A percentile compares a stretch with the other conserved stretches of the same genome.
Evolutionary conservation across 1,140 invertebrate genomes (phyloP).

Genomic region (Nilaparvata lugens): DNA sequence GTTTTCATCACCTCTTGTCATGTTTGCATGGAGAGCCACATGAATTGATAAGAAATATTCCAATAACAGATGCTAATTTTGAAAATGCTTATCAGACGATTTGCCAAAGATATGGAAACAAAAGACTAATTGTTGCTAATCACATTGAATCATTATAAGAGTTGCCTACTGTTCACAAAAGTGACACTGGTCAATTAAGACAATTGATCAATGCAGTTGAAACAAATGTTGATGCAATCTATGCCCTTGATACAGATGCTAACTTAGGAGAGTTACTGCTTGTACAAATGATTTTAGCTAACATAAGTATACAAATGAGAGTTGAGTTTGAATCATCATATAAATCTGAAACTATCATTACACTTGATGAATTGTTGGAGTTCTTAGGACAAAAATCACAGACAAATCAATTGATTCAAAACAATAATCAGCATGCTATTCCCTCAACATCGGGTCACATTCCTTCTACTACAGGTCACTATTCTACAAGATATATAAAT

Average conservation of each 20-base stretch:
- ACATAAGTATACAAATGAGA: not conserved
- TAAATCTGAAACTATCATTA: not conserved
- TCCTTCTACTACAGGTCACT: not conserved
- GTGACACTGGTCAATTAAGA: not conserved
- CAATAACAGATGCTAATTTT: not conserved
- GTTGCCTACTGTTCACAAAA: not conserved
- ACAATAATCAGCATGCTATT: not conserved
- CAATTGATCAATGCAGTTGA: not conserved
- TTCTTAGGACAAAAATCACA: not conserved
- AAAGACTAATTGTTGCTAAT: constrained; percentile 10
- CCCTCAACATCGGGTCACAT: not conserved
- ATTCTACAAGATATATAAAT: no score
- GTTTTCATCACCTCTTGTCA: constrained; percentile 1
- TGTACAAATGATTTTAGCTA: not conserved
- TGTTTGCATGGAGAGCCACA: constrained; percentile 1
- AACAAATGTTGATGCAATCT: not conserved
- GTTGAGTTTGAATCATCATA: not conserved
- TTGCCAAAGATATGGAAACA: constrained; percentile 11
- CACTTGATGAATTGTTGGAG: not conserved
- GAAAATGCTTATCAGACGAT: not conserved
- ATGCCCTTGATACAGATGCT: not conserved
- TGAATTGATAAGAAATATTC: not conserved
- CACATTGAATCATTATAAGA: constrained; percentile 9
- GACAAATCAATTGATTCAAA: not conserved
- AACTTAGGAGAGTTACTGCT: not conserved